Evolutionary conservation across 1,140 invertebrate genomes (phyloP), one percentile per base, ranked within the genome.

Genomic region (Prorops nasuta): DNA sequence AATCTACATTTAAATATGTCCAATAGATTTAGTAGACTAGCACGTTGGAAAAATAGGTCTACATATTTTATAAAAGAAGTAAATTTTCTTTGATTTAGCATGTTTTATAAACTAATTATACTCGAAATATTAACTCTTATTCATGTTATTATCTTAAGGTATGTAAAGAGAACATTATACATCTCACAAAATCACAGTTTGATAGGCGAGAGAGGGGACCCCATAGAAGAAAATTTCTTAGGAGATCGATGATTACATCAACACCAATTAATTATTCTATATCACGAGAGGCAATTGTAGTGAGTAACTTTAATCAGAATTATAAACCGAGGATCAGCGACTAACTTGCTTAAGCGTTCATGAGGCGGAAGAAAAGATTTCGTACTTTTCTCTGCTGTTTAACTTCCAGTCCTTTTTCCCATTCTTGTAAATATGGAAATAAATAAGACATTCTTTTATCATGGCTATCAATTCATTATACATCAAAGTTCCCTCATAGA

Each of bases 91-190:
- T 60, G 39, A 42, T 44, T 20, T 43, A 34, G 35, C 16, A 49
- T 34, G 34, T 32, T 16, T 38, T 48, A n/a, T n/a, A n/a, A n/a
- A n/a, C n/a, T n/a, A n/a, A 31, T 56, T 51, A 32, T 20, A 15
- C 42, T 40, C 37, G 49, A 54, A 42, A 45, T 50, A 44, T 45
- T 49, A 34, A 42, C 45, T 18, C 51, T 51, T 57, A 20, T 56
- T 56, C 34, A 42, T 43, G 57, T 51, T 36, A 22, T 49, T n/a
- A n/a, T n/a, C n/a, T n/a, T n/a, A n/a, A 78, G 76, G 75, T 71
- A 40, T 79, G 75, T 56, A 77, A 77, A 59, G 77, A 78, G 48
- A 79, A 79, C 61, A 73, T 79, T 57, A 60, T 78, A 54, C 72
- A 76, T 58, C 77, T 74, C 60, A 62, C 71, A 22, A 78, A 77